A percentile compares a stretch with the other conserved stretches of the same genome.
Conservation (phyloP, 92 coral and sea anemone species). For the Phymanthus crucifer region DNA sequence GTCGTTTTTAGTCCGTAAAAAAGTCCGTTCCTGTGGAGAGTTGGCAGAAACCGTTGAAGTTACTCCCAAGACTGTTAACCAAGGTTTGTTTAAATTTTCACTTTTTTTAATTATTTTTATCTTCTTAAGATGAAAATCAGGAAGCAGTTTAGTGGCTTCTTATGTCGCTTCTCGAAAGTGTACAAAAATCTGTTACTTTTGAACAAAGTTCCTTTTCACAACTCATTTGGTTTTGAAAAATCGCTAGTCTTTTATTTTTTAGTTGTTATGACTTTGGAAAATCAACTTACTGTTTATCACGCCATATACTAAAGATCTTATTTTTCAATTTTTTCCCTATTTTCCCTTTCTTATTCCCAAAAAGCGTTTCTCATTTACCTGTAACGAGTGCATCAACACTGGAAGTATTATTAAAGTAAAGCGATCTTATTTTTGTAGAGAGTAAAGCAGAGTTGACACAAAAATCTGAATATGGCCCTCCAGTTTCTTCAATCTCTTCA, state of each 20-base stretch:
- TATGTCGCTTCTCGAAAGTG: background rate
- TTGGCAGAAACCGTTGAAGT: background rate
- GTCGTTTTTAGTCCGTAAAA: slow-evolving; percentile 60
- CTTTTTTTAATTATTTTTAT: background rate
- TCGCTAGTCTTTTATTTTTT: background rate
- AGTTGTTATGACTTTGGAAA: slow-evolving; percentile 17
- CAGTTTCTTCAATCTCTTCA: slow-evolving; percentile 11
- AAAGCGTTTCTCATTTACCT: background rate
- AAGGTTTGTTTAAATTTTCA: slow-evolving; percentile 7
- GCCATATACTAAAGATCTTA: background rate
- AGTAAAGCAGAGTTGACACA: background rate
- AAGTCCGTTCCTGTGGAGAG: background rate
- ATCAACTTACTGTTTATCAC: slow-evolving; percentile 16
- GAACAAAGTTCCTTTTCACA: background rate
- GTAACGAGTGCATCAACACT: background rate
- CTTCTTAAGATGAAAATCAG: background rate
- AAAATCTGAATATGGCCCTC: background rate
- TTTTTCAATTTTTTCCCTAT: background rate
- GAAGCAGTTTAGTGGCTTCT: background rate
- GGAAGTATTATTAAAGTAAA: background rate
- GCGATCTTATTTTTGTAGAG: background rate
- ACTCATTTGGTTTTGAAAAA: slow-evolving; percentile 5
- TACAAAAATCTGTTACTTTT: background rate
- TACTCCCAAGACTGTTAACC: background rate
- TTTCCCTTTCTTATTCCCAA: background rate